Evolutionary conservation across 2,113 vertebrate genomes (phyloP).

Genomic region (Callaeas wilsoni): DNA sequence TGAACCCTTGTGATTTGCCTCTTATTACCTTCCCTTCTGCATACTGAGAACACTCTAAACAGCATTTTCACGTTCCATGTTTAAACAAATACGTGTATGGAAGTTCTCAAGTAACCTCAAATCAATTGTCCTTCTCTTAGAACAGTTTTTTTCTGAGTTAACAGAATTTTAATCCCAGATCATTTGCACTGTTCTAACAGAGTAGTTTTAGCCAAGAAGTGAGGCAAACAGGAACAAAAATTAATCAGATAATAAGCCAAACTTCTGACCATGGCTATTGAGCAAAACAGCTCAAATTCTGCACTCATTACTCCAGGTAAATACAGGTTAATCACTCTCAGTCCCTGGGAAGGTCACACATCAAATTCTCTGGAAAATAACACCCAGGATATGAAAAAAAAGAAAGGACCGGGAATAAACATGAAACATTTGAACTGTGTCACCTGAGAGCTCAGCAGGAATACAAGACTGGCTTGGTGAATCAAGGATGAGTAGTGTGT

Average conservation of each 20-base stretch:
- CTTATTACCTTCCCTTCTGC: not conserved
- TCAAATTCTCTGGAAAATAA: not conserved
- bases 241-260: not conserved
- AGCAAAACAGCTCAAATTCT: not conserved
- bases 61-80: not conserved
- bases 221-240: not conserved
- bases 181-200: not conserved
- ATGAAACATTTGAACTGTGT: not conserved
- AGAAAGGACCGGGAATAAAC: not conserved
- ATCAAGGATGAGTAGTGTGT: not conserved
- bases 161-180: not conserved
- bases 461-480: not conserved
- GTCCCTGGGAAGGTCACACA: not conserved
- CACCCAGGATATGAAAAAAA: not conserved
- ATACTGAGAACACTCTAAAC: not conserved
- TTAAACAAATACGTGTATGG: not conserved
- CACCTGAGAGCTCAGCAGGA: not conserved
- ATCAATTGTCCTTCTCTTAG: not conserved
- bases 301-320: not conserved
- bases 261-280: not conserved
- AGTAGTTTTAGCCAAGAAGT: not conserved
- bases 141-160: not conserved
- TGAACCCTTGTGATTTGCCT: not conserved
- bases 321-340: not conserved
- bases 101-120: not conserved